These are phyloP conservation scores for Stenchaetothrips biformis DNA, from an alignment of 2,888 invertebrate species.

Conservation along the genomic window DNA sequence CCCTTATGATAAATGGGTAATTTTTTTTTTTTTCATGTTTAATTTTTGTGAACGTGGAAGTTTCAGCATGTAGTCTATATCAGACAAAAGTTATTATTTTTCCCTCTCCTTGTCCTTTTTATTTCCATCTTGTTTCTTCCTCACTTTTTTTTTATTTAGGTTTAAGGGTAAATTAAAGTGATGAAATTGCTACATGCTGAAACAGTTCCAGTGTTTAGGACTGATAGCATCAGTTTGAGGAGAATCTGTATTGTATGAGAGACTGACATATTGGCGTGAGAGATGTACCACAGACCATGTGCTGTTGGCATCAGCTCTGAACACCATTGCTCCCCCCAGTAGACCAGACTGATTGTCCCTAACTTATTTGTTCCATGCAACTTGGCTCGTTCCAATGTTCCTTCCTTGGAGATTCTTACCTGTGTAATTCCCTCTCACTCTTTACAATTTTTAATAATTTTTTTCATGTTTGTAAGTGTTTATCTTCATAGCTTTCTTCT, in stretches of 20 bases:
- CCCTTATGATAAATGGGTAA: conserved; percentile 23
- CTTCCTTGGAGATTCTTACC: no score
- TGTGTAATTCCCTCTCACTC: no score
- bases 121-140: conserved; percentile 23
- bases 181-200: conserved; percentile 18
- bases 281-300: neutral
- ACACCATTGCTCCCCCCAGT: neutral
- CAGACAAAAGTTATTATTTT: conserved; percentile 22
- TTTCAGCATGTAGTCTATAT: conserved; percentile 19
- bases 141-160: conserved; percentile 25
- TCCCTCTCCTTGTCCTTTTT: conserved; percentile 8
- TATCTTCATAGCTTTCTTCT: neutral
- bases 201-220: conserved; percentile 19
- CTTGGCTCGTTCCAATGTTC: neutral
- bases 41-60: conserved; percentile 17
- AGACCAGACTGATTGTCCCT: conserved; percentile 22
- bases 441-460: no score
- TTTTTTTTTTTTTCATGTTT: conserved; percentile 18
- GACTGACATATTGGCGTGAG: conserved; percentile 20
- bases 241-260: conserved; percentile 25
- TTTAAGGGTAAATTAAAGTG: conserved; percentile 25
- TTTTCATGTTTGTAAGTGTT: neutral
- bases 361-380: conserved; percentile 23
- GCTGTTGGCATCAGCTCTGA: neutral
- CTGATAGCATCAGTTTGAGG: conserved; percentile 24